Percentiles rank a stretch among this genome's conserved stretches.
Evolutionary conservation across 2,113 vertebrate species (phyloP).

Genomic region (Cynocephalus volans): DNA sequence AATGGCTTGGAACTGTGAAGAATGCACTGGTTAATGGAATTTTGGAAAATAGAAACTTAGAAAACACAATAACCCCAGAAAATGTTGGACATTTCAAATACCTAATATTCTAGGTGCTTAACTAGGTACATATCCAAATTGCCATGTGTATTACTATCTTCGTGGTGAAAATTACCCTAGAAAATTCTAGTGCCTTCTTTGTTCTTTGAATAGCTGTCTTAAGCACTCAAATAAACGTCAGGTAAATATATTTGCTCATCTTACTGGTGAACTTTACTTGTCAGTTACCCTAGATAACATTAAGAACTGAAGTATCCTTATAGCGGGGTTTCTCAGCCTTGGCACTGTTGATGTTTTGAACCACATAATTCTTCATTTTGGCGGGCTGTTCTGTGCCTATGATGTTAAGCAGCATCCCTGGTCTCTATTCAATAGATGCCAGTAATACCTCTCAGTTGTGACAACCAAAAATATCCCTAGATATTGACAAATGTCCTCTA

Average conservation of each 20-base stretch:
- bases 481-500: not conserved
- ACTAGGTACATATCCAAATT: not conserved
- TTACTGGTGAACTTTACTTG: not conserved
- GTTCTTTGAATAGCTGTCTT: constrained; percentile 29
- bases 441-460: not conserved
- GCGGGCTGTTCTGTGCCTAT: not conserved
- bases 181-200: constrained; percentile 12
- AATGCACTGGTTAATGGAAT: constrained; percentile 28
- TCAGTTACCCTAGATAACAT: not conserved
- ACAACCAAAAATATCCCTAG: not conserved
- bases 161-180: not conserved
- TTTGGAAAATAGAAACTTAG: constrained; percentile 43
- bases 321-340: not conserved
- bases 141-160: not conserved
- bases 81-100: constrained; percentile 17
- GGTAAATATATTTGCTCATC: not conserved
- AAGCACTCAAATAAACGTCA: not conserved
- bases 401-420: not conserved
- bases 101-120: constrained; percentile 37
- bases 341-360: not conserved
- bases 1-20: constrained; percentile 34
- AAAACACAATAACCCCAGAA: not conserved
- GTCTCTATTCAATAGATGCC: not conserved
- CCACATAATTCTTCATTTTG: not conserved
- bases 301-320: not conserved